Percentiles rank a stretch among this genome's conserved stretches.
Conservation (phyloP, 1,140 invertebrate genomes). For the Eurosta solidaginis region DNA sequence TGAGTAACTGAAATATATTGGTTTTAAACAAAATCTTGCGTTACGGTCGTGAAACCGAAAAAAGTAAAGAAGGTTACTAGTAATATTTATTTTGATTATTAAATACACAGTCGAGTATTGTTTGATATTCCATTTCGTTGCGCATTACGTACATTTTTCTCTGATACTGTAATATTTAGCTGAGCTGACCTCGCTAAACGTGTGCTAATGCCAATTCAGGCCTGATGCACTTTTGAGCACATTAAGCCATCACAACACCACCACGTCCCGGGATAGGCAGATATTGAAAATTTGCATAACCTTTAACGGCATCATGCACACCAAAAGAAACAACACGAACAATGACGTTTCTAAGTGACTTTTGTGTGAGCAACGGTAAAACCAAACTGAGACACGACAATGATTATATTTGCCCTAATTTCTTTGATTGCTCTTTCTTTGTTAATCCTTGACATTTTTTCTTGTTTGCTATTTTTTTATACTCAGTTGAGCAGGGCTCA, state of each 20-base stretch:
- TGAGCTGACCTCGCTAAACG: background rate
- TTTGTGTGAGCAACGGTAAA: background rate
- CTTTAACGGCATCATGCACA: background rate
- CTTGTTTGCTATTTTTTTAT: too few relatives aligned
- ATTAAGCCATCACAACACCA: background rate
- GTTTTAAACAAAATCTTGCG: too few relatives aligned
- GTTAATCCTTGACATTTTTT: background rate
- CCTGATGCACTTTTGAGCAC: background rate
- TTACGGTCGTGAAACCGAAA: too few relatives aligned
- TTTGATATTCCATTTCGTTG: too few relatives aligned
- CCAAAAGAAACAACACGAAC: background rate
- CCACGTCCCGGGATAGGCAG: background rate
- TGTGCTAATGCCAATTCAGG: background rate
- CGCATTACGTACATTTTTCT: too few relatives aligned
- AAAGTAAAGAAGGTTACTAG: too few relatives aligned
- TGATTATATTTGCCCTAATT: constrained; percentile 21
- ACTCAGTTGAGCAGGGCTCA: too few relatives aligned
- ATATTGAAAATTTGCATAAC: constrained; percentile 5
- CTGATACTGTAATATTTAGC: too few relatives aligned
- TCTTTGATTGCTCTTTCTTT: background rate
- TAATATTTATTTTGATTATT: too few relatives aligned
- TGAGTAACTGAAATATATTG: too few relatives aligned
- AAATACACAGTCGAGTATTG: too few relatives aligned
- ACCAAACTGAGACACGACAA: background rate
- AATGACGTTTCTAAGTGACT: background rate